A percentile compares a stretch with the other conserved stretches of the same genome.
Evolutionary conservation across 1,140 invertebrate species (phyloP).

Genomic region (Diploscapter pachys): DNA sequence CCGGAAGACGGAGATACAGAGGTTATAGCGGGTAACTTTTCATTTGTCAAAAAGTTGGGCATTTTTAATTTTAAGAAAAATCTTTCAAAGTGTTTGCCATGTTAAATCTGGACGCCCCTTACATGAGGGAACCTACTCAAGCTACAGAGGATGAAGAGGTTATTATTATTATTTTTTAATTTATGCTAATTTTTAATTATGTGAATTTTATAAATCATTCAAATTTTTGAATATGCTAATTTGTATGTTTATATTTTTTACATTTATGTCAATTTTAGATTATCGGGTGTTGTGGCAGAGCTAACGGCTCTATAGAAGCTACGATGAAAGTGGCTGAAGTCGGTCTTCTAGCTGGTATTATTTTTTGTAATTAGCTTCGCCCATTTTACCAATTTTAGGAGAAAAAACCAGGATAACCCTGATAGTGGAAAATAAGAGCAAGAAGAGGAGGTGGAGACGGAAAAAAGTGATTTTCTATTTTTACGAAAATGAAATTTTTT

Average conservation of each 20-base stretch:
- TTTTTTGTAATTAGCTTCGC: no score
- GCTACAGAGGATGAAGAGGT: constrained; percentile 29
- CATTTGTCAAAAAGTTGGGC: not conserved
- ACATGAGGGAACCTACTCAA: constrained; percentile 21
- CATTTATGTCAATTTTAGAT: constrained; percentile 4
- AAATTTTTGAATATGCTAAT: no score
- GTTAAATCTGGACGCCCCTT: constrained; percentile 31
- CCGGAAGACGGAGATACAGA: constrained; percentile 28
- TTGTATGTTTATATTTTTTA: no score
- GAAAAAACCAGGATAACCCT: constrained; percentile 31
- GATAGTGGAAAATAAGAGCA: constrained; percentile 33
- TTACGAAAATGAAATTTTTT: not conserved
- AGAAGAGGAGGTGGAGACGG: constrained; percentile 32
- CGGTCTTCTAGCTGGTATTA: constrained; percentile 17
- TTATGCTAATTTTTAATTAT: no score
- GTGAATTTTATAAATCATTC: no score
- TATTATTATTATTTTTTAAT: not conserved
- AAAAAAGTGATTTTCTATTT: constrained; percentile 10
- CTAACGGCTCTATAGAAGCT: constrained; percentile 14
- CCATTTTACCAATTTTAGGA: not conserved
- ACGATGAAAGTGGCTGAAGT: constrained; percentile 30
- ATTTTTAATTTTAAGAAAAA: constrained; percentile 20
- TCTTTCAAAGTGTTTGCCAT: constrained; percentile 26
- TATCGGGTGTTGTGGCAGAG: constrained; percentile 31
- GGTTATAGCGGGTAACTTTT: constrained; percentile 18